phyloP scores from a whole-genome alignment of 2,113 vertebrate genomes.

The Capreolus pygargus region DNA sequence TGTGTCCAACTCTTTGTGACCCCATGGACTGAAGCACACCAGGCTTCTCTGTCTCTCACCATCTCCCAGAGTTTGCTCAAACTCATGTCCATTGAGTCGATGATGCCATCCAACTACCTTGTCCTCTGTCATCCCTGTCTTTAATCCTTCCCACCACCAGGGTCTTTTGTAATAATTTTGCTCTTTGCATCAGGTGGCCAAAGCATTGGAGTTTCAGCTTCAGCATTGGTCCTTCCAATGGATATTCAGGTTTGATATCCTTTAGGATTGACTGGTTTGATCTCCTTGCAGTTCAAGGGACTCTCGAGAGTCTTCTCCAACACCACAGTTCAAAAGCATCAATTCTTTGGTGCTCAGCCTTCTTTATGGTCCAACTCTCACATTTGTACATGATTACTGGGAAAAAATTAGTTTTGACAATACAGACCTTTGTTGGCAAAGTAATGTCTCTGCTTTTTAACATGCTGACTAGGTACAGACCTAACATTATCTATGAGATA shows the following conservation, averaged over 20 bases:
- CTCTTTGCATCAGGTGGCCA: background rate
- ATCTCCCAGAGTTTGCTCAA: background rate
- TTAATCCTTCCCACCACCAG: background rate
- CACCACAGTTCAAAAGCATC: background rate
- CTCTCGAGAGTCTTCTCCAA: background rate
- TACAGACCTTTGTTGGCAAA: background rate
- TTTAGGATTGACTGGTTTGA: background rate
- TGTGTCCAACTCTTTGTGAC: background rate
- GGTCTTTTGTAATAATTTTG: background rate
- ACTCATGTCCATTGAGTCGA: background rate
- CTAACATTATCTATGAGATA: background rate
- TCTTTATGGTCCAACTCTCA: background rate
- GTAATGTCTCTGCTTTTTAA: background rate
- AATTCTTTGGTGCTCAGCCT: background rate
- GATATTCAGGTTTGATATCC: background rate
- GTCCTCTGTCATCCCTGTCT: background rate
- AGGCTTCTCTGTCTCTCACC: background rate
- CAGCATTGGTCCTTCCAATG: background rate
- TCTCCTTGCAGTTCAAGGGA: background rate
- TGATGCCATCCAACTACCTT: background rate
- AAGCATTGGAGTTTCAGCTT: background rate
- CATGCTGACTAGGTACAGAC: background rate
- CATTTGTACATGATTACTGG: background rate
- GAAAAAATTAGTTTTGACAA: background rate
- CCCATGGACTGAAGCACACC: background rate